Conservation (phyloP, 2,888 invertebrate genomes). For the Bombylius major region DNA sequence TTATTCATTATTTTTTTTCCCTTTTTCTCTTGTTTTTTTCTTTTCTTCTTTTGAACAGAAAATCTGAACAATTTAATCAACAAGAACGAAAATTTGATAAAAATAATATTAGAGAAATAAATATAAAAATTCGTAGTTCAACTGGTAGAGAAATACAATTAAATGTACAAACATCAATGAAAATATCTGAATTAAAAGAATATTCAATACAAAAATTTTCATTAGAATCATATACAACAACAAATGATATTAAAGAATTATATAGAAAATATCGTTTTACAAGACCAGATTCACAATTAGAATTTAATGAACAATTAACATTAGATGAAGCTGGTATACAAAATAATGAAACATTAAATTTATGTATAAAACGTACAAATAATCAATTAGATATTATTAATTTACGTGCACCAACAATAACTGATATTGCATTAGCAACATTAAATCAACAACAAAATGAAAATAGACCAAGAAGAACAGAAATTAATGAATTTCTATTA, state of each 20-base stretch:
- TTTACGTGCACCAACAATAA: conserved; percentile 38
- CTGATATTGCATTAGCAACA: conserved; percentile 38
- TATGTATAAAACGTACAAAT: conserved; percentile 25
- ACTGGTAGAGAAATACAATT: conserved; percentile 28
- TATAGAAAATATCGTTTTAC: conserved; percentile 28
- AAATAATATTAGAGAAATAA: conserved; percentile 19
- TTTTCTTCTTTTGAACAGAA: conserved; percentile 6
- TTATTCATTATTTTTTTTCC: neutral
- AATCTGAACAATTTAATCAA: conserved; percentile 1
- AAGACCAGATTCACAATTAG: conserved; percentile 26
- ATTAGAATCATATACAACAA: conserved; percentile 26
- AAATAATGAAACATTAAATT: conserved; percentile 28
- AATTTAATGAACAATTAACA: conserved; percentile 25
- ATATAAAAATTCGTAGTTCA: conserved; percentile 29
- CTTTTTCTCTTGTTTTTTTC: neutral
- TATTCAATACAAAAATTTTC: conserved; percentile 30
- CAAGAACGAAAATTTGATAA: neutral
- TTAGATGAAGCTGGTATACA: conserved; percentile 24
- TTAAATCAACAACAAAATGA: conserved; percentile 30
- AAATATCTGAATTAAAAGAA: conserved; percentile 28
- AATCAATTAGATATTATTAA: conserved; percentile 26
- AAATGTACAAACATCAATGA: conserved; percentile 24
- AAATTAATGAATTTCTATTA: conserved; percentile 36
- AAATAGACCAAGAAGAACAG: conserved; percentile 29
- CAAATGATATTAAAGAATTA: conserved; percentile 27